Conservation (phyloP, 1,140 invertebrate genomes). For the Meloidogyne chitwoodi region DNA sequence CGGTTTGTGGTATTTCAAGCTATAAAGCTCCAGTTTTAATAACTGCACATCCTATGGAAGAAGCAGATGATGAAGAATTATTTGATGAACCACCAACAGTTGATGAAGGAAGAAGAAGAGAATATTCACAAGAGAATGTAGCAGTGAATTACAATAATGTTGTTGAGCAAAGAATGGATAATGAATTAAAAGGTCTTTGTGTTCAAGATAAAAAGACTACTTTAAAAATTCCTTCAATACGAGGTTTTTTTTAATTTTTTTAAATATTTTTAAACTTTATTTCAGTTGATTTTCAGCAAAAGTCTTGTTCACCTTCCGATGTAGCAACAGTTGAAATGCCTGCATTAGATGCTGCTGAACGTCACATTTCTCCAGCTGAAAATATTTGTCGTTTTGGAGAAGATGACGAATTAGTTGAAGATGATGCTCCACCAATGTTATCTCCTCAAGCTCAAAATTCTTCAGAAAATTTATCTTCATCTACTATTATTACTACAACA, state of each 20-base stretch:
- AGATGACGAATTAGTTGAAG: constrained; percentile 6
- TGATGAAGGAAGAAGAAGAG: neutral
- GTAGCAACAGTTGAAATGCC: constrained; percentile 17
- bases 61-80: constrained; percentile 24
- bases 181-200: neutral
- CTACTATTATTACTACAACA: neutral
- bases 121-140: neutral
- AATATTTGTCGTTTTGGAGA: constrained; percentile 11
- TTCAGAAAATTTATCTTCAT: neutral
- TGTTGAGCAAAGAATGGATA: neutral
- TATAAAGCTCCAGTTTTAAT: constrained; percentile 15
- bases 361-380: constrained; percentile 5
- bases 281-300: neutral
- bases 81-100: constrained; percentile 11
- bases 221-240: neutral
- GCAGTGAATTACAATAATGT: neutral
- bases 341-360: constrained; percentile 14
- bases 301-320: constrained; percentile 10
- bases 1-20: constrained; percentile 12
- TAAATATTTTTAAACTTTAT: neutral
- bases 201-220: neutral
- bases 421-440: constrained; percentile 19
- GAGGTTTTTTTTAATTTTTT: neutral
- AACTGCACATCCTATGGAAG: constrained; percentile 14
- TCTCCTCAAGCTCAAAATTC: constrained; percentile 6